Evolutionary conservation across 2,888 invertebrate genomes (phyloP).

Genomic region (Ormyrus thymus): DNA sequence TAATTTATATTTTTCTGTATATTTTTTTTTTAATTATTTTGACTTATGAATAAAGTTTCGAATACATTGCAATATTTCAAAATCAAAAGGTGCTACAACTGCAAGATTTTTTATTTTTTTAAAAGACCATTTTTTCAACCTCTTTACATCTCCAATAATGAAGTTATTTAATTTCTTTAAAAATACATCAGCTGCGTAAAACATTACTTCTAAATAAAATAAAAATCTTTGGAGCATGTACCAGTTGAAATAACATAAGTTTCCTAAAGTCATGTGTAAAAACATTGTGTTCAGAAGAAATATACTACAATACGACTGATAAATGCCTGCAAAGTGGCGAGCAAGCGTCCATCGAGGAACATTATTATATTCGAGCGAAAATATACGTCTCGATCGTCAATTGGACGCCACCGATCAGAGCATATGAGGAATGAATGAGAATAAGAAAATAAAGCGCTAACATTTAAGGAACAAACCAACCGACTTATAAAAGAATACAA

Average conservation of each 20-base stretch:
- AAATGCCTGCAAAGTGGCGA: conserved; percentile 68
- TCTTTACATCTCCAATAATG: too few species aligned
- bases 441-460: conserved; percentile 56
- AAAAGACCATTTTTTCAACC: background rate
- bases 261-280: conserved; percentile 75
- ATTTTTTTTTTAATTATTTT: conserved; percentile 30
- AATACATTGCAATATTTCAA: conserved; percentile 3
- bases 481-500: conserved; percentile 53
- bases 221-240: conserved; percentile 65
- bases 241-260: conserved; percentile 73
- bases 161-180: background rate
- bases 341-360: conserved; percentile 69
- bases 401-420: conserved; percentile 67
- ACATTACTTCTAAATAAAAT: conserved; percentile 10
- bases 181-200: background rate
- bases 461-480: conserved; percentile 56
- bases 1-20: conserved; percentile 41
- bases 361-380: conserved; percentile 57
- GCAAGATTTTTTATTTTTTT: conserved; percentile 7
- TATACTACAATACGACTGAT: conserved; percentile 75
- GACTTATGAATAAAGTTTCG: conserved; percentile 14
- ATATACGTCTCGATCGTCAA: conserved; percentile 65
- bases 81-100: conserved; percentile 24
- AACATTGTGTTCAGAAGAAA: conserved; percentile 75
- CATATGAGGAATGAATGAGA: conserved; percentile 70